Evolutionary conservation across 2,888 invertebrate species (phyloP).

Genomic region (Drosophila infuscata): DNA sequence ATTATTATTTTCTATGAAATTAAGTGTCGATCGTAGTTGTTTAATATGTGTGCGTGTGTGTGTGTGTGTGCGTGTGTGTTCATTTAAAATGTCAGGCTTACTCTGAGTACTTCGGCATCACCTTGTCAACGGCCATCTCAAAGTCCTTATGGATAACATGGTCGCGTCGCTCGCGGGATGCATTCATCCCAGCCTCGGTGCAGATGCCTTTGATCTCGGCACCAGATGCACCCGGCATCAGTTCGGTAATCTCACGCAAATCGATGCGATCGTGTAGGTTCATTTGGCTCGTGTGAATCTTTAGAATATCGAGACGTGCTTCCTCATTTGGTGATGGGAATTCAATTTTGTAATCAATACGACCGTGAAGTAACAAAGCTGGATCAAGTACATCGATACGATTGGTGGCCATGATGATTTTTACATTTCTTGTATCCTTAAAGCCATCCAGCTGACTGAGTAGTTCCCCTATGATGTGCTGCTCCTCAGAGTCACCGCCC

Average conservation of each 20-base stretch:
- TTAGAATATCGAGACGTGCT: constrained; percentile 98
- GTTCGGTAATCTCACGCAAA: constrained; percentile 98
- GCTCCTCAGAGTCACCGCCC: constrained; percentile 99
- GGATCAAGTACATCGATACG: constrained; percentile 99
- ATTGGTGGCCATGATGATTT: constrained; percentile 99
- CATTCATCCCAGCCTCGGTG: constrained; percentile 99
- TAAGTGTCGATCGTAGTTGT: constrained; percentile 27
- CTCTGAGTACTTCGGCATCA: constrained; percentile 99
- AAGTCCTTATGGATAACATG: constrained; percentile 99
- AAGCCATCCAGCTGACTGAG: constrained; percentile 99
- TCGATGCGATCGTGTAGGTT: constrained; percentile 99
- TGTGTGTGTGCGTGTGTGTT: too few species aligned
- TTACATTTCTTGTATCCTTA: constrained; percentile 99
- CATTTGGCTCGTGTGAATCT: constrained; percentile 99
- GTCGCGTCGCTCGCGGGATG: constrained; percentile 97
- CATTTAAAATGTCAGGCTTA: constrained; percentile 84
- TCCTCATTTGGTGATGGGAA: constrained; percentile 99
- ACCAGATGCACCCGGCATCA: constrained; percentile 99
- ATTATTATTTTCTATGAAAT: constrained; percentile 29
- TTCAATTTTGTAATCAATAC: constrained; percentile 99
- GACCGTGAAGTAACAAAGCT: constrained; percentile 97
- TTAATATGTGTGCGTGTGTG: neutral
- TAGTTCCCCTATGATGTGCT: constrained; percentile 99
- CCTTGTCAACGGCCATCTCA: constrained; percentile 99
- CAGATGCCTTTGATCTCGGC: constrained; percentile 99